Percentiles rank a stretch among this genome's conserved stretches.
These are phyloP conservation scores for Embidobia sp. DNA, from an alignment of 2,888 invertebrate genomes.

Conservation along the genomic window DNA sequence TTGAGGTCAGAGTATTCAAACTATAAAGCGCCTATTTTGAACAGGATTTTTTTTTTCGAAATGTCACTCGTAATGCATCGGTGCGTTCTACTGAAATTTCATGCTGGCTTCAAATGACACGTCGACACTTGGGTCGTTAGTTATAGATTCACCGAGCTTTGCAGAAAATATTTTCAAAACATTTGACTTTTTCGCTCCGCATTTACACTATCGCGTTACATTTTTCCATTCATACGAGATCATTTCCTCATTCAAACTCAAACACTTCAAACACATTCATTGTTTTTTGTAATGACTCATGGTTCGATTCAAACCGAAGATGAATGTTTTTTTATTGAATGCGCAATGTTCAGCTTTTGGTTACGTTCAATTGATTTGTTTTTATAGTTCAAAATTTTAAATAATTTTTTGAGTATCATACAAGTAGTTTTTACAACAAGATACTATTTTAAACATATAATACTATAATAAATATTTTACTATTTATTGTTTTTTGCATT, in stretches of 20 bases:
- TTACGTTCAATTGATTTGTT: no score
- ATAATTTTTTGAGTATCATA: conserved; percentile 28
- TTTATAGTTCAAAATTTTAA: no score
- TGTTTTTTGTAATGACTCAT: neutral
- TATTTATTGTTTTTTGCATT: no score
- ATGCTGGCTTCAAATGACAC: conserved; percentile 59
- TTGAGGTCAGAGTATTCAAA: conserved; percentile 59
- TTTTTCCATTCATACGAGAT: conserved; percentile 24
- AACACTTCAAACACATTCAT: conserved; percentile 12
- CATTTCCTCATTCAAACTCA: conserved; percentile 8
- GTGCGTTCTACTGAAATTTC: conserved; percentile 55
- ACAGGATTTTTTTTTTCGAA: conserved; percentile 54
- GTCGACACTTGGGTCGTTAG: conserved; percentile 53
- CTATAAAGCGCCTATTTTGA: conserved; percentile 53
- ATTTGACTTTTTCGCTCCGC: conserved; percentile 36
- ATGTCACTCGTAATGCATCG: conserved; percentile 61
- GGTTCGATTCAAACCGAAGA: no score
- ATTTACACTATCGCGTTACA: conserved; percentile 22
- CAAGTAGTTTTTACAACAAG: no score
- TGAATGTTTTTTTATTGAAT: no score
- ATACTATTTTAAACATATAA: no score
- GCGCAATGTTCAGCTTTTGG: no score
- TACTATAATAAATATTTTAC: no score
- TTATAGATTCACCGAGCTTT: conserved; percentile 46
- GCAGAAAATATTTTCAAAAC: conserved; percentile 55